Evolutionary conservation across 2,888 invertebrate species (phyloP).

Genomic region (Torymus texanus): DNA sequence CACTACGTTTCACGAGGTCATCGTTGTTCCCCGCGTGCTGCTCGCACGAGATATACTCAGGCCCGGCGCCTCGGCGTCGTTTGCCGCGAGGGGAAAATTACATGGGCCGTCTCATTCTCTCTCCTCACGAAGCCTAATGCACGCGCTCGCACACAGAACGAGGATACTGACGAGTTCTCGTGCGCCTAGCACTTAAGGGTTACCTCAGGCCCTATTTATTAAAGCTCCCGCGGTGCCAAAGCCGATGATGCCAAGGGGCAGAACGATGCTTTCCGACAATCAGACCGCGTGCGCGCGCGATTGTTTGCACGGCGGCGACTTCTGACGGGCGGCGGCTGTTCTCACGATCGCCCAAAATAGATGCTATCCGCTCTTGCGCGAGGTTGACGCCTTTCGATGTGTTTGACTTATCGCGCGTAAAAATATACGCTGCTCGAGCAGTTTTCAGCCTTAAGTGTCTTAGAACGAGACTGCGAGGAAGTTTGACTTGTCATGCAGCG

Average conservation of each 20-base stretch:
- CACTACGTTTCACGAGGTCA: conserved; percentile 32
- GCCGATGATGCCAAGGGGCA: conserved; percentile 53
- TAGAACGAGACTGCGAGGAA: not conserved
- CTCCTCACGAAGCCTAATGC: conserved; percentile 21
- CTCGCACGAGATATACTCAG: conserved; percentile 1
- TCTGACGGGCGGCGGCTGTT: conserved; percentile 57
- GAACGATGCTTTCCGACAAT: conserved; percentile 64
- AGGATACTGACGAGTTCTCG: conserved; percentile 38
- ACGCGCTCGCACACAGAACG: not conserved
- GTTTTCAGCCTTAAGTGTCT: conserved; percentile 7
- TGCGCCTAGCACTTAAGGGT: conserved; percentile 34
- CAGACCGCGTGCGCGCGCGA: conserved; percentile 61
- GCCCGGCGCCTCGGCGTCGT: conserved; percentile 54
- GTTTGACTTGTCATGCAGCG: not conserved
- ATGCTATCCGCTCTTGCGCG: not conserved
- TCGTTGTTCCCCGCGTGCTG: not conserved
- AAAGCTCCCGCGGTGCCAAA: conserved; percentile 46
- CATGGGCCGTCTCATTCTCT: conserved; percentile 48
- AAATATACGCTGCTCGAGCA: conserved; percentile 9
- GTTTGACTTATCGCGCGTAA: conserved; percentile 39
- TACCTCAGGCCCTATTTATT: conserved; percentile 61
- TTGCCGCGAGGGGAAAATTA: conserved; percentile 58
- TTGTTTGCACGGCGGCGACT: conserved; percentile 68
- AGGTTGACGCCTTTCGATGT: not conserved
- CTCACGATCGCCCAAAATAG: conserved; percentile 46